These are phyloP conservation scores for Rhyacophila evoluta DNA, from an alignment of 2,888 invertebrate genomes.

Conservation along the genomic window DNA sequence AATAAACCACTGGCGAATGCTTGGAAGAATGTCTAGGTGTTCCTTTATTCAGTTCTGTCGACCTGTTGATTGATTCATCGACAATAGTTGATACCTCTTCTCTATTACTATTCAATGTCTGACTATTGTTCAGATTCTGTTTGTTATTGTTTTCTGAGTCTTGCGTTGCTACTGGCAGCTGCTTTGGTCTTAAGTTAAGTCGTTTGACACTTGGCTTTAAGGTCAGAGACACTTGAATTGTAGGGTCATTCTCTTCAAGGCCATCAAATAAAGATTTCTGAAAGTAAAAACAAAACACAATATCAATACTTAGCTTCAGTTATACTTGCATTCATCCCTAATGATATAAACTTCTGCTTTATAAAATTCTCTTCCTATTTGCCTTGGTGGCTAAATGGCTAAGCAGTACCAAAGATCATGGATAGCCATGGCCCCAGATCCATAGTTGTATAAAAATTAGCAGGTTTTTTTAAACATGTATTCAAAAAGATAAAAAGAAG, in stretches of 20 bases:
- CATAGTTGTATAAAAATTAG: no score
- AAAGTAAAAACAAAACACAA: constrained; percentile 50
- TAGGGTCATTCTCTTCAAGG: constrained; percentile 82
- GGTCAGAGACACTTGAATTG: constrained; percentile 71
- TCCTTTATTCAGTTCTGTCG: background rate
- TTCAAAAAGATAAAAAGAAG: no score
- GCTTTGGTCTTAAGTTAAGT: constrained; percentile 76
- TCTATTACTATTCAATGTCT: background rate
- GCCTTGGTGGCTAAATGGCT: no score
- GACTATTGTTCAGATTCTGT: background rate
- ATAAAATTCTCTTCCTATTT: no score
- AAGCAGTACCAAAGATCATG: no score
- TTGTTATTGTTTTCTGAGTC: constrained; percentile 10
- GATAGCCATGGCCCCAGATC: no score
- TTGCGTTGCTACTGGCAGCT: constrained; percentile 31
- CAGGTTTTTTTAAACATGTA: no score
- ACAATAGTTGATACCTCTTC: background rate
- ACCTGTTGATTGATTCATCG: background rate
- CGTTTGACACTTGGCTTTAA: constrained; percentile 78
- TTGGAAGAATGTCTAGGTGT: background rate
- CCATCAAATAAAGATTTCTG: constrained; percentile 89
- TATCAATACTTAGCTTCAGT: no score
- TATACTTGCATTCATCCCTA: no score
- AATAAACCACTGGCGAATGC: background rate
- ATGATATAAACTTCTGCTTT: no score